phyloP scores from a whole-genome alignment of 2,888 invertebrate genomes.

The Punctoribates punctum region DNA sequence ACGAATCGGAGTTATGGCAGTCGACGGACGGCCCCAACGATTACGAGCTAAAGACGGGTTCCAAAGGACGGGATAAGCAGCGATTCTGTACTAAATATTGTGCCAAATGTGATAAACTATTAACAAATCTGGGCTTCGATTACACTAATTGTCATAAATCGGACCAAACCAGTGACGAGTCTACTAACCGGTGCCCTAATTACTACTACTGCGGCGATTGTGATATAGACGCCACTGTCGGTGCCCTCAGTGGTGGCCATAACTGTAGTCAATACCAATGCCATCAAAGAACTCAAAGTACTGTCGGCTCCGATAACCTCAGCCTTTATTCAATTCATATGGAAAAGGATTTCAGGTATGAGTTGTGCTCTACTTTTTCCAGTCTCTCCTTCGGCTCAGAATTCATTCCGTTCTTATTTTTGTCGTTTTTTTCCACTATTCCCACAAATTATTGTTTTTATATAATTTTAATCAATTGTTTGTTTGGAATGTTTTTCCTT shows the following conservation, averaged over 20 bases:
- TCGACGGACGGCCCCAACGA: background rate
- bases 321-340: constrained; percentile 54
- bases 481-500: no score
- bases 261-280: constrained; percentile 28
- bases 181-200: background rate
- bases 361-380: background rate
- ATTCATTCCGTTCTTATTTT: no score
- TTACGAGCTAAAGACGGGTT: background rate
- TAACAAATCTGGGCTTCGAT: background rate
- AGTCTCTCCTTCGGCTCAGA: no score
- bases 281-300: background rate
- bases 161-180: background rate
- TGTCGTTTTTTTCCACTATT: no score
- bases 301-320: constrained; percentile 50
- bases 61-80: background rate
- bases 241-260: background rate
- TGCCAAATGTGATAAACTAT: constrained; percentile 34
- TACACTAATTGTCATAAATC: background rate
- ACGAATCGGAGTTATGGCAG: constrained; percentile 20
- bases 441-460: no score
- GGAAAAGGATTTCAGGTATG: constrained; percentile 56
- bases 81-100: constrained; percentile 1
- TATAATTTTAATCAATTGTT: no score
- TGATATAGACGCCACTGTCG: background rate
- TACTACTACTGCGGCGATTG: constrained; percentile 7